Evolutionary conservation across 35 echinoderm and acorn worm species (phyloP).

Genomic region (Lytechinus pictus): DNA sequence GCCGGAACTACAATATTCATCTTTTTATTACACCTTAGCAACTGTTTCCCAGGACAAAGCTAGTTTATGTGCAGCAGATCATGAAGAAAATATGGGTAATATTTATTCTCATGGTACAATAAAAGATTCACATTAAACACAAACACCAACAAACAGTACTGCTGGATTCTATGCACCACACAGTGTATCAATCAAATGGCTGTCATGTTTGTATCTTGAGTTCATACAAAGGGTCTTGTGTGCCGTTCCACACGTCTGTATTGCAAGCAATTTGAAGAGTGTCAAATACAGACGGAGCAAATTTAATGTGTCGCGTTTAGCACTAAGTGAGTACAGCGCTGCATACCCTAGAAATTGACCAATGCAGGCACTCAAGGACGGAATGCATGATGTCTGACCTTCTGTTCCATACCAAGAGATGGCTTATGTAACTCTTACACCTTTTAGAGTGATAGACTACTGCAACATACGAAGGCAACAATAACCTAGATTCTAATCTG

Average conservation of each 20-base stretch:
- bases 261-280: neutral
- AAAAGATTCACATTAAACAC: neutral
- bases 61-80: neutral
- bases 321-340: slow-evolving; percentile 13
- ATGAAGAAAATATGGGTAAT: neutral
- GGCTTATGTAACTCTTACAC: neutral
- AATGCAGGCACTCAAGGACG: slow-evolving; percentile 10
- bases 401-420: neutral
- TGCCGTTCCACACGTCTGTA: neutral
- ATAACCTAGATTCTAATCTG: neutral
- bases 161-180: neutral
- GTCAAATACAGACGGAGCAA: slow-evolving; percentile 17
- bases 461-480: neutral
- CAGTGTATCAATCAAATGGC: neutral
- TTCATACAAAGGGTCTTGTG: neutral
- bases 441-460: neutral
- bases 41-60: neutral
- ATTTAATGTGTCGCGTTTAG: slow-evolving; percentile 11
- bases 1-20: neutral
- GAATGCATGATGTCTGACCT: slow-evolving; percentile 12
- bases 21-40: neutral
- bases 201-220: neutral
- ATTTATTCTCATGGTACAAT: neutral
- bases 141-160: neutral
- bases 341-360: slow-evolving; percentile 37